Percentiles rank a stretch among this genome's conserved stretches.
These are phyloP conservation scores for Neoniphon sammara DNA, from an alignment of 2,797 vertebrate species.

Conservation along the genomic window DNA sequence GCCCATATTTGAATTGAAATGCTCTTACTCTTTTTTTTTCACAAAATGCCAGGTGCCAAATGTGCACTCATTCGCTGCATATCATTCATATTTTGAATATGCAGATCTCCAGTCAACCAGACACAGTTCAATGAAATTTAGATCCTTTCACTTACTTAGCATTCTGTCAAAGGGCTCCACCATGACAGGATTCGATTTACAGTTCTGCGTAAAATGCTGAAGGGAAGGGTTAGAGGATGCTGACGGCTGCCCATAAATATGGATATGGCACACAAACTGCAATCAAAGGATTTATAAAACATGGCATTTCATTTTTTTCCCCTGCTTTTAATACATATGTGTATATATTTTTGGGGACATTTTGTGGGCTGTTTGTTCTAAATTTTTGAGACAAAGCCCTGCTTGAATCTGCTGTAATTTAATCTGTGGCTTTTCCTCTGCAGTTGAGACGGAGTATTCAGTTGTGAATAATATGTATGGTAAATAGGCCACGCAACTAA, in stretches of 20 bases:
- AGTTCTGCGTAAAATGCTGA: slow-evolving; percentile 54
- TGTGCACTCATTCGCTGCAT: slow-evolving; percentile 6
- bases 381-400: slow-evolving; percentile 27
- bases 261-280: slow-evolving; percentile 63
- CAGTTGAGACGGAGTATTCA: not conserved
- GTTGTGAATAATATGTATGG: slow-evolving; percentile 43
- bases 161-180: slow-evolving; percentile 61
- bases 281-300: slow-evolving; percentile 74
- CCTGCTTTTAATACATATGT: slow-evolving; percentile 45
- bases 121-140: slow-evolving; percentile 40
- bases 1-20: not conserved
- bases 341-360: slow-evolving; percentile 29
- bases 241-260: slow-evolving; percentile 73
- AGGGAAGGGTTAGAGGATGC: slow-evolving; percentile 29
- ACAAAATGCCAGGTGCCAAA: slow-evolving; percentile 14
- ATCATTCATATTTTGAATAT: slow-evolving; percentile 32
- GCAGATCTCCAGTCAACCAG: slow-evolving; percentile 34
- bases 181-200: slow-evolving; percentile 66
- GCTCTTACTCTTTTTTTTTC: not conserved
- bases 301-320: slow-evolving; percentile 58
- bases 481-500: slow-evolving; percentile 55
- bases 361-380: slow-evolving; percentile 19
- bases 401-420: slow-evolving; percentile 28
- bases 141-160: slow-evolving; percentile 59
- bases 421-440: slow-evolving; percentile 26